Base-by-base conservation (phyloP, 2,888 invertebrate genomes). In the Sphaerophoria taeniata region DNA sequence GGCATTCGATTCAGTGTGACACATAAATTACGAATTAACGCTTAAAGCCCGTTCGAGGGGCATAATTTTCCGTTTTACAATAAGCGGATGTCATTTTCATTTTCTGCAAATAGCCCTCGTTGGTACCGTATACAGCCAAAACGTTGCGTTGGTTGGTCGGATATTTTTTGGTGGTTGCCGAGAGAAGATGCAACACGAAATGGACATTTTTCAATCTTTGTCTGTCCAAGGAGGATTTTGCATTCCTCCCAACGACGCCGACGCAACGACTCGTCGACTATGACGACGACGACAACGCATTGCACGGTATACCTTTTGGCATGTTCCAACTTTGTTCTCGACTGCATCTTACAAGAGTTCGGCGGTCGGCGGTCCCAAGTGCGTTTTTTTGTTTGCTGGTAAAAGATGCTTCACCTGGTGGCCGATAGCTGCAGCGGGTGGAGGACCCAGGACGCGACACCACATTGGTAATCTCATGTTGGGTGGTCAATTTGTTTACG, bases 11-110 rank as follows among this genome's bases (percentile, higher is more conserved):
- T 92, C 89, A 88, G 89, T 90, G 91, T 91, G 92, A 91, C 92
- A 92, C 91, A 92, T 92, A 92, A 92, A 92, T 92, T 90, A 92
- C 89, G 91, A 90, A 92, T 92, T 92, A 92, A 92, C 90, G 91
- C 92, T 91, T 91, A 90, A 90, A 92, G 91, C 91, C 88, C 87
- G 87, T 89, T 87, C 88, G 78, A 87, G 87, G 87, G 82, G 87
- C 87, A 87, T 87, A 87, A 87, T 88, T 87, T 87, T 87, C 84
- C 84, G 81, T 88, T 87, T 87, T 86, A 87, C 87, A 87, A 87
- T 85, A 85, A 81, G 86, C 79, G 85, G 84, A 85, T 85, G 87
- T 88, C 87, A 88, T 87, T 88, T 88, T 87, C 87, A 87, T 87
- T 87, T 87, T 88, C 84, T 84, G 87, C 87, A 88, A 88, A 88